A percentile compares a stretch with the other conserved stretches of the same genome.
These are phyloP conservation scores for Kryptopterus vitreolus DNA, from an alignment of 2,797 vertebrate genomes.

Conservation along the genomic window DNA sequence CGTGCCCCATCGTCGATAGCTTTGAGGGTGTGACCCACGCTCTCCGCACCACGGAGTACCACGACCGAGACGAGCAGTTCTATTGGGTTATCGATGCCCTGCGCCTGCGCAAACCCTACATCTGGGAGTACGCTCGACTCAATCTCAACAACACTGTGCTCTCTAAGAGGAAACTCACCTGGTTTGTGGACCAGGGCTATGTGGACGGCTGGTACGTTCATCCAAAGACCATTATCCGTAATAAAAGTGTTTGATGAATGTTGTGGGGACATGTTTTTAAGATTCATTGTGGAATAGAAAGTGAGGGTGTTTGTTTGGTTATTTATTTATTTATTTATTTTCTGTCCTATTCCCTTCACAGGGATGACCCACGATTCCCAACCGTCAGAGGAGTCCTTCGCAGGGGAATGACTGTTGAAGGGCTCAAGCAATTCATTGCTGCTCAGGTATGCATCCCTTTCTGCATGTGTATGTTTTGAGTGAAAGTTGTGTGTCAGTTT, in stretches of 20 bases:
- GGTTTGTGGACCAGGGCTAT: slow-evolving; percentile 96
- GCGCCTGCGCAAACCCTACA: slow-evolving; percentile 87
- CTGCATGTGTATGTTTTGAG: not conserved
- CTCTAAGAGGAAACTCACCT: slow-evolving; percentile 96
- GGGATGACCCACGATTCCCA: slow-evolving; percentile 98
- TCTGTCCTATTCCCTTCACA: slow-evolving; percentile 53
- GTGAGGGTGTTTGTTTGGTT: not conserved
- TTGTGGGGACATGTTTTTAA: not conserved
- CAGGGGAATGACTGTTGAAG: slow-evolving; percentile 98
- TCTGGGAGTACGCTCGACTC: slow-evolving; percentile 95
- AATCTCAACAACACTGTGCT: slow-evolving; percentile 98
- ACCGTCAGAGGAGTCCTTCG: slow-evolving; percentile 95
- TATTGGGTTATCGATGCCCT: slow-evolving; percentile 94
- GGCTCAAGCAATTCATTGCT: slow-evolving; percentile 96
- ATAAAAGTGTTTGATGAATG: not conserved
- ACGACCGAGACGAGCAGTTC: slow-evolving; percentile 95
- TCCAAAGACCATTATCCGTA: not conserved
- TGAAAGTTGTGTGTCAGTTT: not conserved
- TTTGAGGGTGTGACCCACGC: slow-evolving; percentile 95
- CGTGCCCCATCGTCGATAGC: slow-evolving; percentile 98
- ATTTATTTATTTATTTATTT: no score
- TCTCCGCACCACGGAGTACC: slow-evolving; percentile 95
- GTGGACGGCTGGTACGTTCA: slow-evolving; percentile 93
- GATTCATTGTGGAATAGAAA: not conserved
- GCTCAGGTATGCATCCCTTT: slow-evolving; percentile 80